phyloP scores from a whole-genome alignment of 2,888 invertebrate genomes.

The Pristionchus exspectatus region DNA sequence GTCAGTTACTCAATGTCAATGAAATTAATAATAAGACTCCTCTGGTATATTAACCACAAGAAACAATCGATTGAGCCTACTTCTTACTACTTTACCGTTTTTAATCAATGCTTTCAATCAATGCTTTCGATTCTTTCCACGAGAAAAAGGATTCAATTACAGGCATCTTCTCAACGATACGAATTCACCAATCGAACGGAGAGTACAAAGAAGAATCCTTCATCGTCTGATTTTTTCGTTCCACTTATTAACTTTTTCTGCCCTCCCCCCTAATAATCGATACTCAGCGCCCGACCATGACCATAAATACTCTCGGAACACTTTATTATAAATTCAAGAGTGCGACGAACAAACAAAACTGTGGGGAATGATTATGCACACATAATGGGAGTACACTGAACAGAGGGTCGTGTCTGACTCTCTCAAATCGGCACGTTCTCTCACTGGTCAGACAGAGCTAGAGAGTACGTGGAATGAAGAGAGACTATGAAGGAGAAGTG shows the following conservation, averaged over 20 bases:
- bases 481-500: not conserved
- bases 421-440: not conserved
- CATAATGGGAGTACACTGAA: not conserved
- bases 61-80: too few species aligned
- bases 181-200: constrained; percentile 38
- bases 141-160: not conserved
- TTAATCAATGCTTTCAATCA: too few species aligned
- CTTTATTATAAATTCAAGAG: not conserved
- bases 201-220: constrained; percentile 41
- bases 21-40: too few species aligned
- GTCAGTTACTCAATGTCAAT: not conserved
- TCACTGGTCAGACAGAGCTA: not conserved
- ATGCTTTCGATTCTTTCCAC: not conserved
- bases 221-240: constrained; percentile 23
- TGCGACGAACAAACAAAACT: constrained; percentile 16
- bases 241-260: not conserved
- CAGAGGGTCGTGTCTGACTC: not conserved
- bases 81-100: too few species aligned
- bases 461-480: not conserved
- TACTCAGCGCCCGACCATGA: not conserved
- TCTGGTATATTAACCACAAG: not conserved
- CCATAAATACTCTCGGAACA: not conserved
- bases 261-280: constrained; percentile 39
- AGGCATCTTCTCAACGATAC: constrained; percentile 48
- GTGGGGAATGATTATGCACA: constrained; percentile 1